Conservation (phyloP, 2,113 vertebrate genomes). For the Chionis minor region DNA sequence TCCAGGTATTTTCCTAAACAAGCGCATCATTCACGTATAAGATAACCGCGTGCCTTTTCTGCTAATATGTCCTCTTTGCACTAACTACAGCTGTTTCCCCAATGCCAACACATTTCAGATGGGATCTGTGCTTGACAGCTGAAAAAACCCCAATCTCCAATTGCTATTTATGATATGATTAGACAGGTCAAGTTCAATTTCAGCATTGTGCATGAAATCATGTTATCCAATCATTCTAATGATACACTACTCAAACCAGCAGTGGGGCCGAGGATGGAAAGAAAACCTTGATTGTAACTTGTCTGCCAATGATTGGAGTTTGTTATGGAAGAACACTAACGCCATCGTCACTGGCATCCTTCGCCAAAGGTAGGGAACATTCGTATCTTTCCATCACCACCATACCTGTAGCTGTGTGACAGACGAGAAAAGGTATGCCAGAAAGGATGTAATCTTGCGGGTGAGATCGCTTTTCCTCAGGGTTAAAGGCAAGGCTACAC, state of each 20-base stretch:
- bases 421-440: neutral
- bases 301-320: constrained; percentile 44
- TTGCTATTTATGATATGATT: neutral
- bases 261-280: neutral
- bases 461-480: neutral
- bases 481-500: neutral
- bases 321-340: neutral
- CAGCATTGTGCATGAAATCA: neutral
- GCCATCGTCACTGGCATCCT: neutral
- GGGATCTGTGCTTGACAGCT: neutral
- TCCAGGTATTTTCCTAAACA: neutral
- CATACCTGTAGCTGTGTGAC: neutral
- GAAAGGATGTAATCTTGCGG: neutral
- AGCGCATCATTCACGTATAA: neutral
- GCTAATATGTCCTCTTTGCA: neutral
- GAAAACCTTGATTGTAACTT: constrained; percentile 62
- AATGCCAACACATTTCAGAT: neutral
- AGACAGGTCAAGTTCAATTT: constrained; percentile 37
- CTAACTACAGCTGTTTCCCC: neutral
- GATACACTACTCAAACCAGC: constrained; percentile 21
- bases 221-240: constrained; percentile 61
- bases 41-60: neutral
- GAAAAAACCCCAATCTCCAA: neutral
- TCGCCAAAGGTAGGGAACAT: neutral
- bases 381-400: neutral